Evolutionary conservation across 2,113 vertebrate species (phyloP).

Genomic region (Lynx canadensis): DNA sequence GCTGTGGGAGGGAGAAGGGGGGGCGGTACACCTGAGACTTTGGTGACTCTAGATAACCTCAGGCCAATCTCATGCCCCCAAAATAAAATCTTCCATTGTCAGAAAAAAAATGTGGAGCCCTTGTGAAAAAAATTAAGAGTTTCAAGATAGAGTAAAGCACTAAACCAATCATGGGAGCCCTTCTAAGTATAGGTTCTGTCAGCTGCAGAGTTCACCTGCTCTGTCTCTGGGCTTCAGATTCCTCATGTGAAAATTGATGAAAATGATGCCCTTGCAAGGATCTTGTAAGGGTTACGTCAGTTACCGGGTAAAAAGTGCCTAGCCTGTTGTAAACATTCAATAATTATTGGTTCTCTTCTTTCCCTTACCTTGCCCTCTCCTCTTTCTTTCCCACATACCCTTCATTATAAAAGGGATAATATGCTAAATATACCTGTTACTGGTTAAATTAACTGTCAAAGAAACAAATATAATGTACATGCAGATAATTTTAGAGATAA

Average conservation of each 20-base stretch:
- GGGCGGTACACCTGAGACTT: not conserved
- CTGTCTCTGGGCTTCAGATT: not conserved
- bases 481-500: constrained; percentile 52
- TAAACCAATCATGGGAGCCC: not conserved
- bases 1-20: not conserved
- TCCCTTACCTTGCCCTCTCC: not conserved
- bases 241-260: constrained; percentile 8
- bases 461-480: constrained; percentile 54
- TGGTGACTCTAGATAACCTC: not conserved
- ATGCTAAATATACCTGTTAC: constrained; percentile 42
- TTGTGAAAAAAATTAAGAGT: not conserved
- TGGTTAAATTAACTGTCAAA: constrained; percentile 60
- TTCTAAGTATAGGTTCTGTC: not conserved
- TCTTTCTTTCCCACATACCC: not conserved
- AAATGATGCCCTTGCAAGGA: not conserved
- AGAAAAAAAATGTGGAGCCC: not conserved
- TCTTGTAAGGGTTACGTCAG: not conserved
- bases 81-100: not conserved
- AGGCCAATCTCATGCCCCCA: not conserved
- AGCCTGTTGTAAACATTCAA: not conserved
- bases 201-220: not conserved
- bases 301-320: not conserved
- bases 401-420: not conserved
- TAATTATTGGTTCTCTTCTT: not conserved
- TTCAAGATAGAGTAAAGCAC: not conserved